These are phyloP conservation scores for Dendrolimus houi DNA, from an alignment of 2,888 invertebrate genomes.

Conservation along the genomic window DNA sequence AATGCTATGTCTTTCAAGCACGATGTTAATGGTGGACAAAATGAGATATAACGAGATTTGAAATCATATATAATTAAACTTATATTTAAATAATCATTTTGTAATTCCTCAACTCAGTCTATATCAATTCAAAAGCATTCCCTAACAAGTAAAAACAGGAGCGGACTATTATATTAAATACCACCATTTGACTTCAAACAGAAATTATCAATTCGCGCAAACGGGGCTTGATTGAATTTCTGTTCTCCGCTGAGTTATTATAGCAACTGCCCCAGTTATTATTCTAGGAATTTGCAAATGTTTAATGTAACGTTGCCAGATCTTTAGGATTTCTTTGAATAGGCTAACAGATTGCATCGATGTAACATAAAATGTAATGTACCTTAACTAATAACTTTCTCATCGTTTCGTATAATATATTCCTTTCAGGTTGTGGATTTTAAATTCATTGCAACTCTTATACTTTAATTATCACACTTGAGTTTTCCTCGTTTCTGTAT, in stretches of 20 bases:
- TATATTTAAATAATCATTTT: too few species aligned
- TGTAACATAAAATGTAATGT: neutral
- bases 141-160: neutral
- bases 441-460: too few species aligned
- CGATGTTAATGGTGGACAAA: too few species aligned
- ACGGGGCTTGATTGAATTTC: neutral
- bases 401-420: too few species aligned
- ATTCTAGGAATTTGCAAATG: neutral
- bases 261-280: neutral
- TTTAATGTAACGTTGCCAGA: neutral
- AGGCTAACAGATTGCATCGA: neutral
- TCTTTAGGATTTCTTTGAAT: neutral
- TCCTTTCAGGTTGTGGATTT: too few species aligned
- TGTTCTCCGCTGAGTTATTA: neutral
- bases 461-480: too few species aligned
- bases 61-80: too few species aligned
- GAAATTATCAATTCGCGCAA: neutral
- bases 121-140: neutral
- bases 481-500: too few species aligned
- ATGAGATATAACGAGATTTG: too few species aligned
- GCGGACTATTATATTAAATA: neutral
- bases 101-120: too few species aligned
- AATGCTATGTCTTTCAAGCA: too few species aligned
- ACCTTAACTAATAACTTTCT: too few species aligned
- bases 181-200: neutral